Evolutionary conservation across 2,797 vertebrate species (phyloP), one percentile per base, ranked within the genome.

Genomic region (Tachyglossus aculeatus): DNA sequence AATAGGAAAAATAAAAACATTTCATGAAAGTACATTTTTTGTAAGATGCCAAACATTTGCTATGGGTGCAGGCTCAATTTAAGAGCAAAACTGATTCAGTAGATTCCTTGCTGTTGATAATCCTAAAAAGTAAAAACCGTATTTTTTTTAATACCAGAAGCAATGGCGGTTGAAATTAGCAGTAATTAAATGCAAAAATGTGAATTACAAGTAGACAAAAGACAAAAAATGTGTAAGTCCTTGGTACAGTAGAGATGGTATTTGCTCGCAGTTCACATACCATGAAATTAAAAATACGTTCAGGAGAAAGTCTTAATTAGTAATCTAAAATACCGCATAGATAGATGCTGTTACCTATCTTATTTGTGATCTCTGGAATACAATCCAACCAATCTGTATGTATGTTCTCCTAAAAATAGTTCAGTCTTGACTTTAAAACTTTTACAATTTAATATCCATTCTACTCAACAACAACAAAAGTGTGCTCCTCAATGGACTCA

Each of bases 141-240:
- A n/a, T 66, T 60, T 33, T 14, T 27, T 47, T 9, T 44, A 73
- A 10, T 56, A 65, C 78, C 76, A 57, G 38, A 62, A 67, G 31
- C 56, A 43, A 37, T n/a, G 38, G 54, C 82, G 48, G 37, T 57
- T 62, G 84, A 87, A 86, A 84, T 77, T 37, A 78, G 50, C 41
- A 71, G 21, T 62, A 76, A 54, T 77, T 82, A 73, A 75, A 62
- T 66, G 22, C 34, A 73, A 57, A 48, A 71, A 45, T 33, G n/a
- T n/a, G 76, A 63, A 39, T 63, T 69, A 70, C 27, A 59, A n/a
- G 50, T 62, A 19, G 6, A 27, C 24, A 29, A 31, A 31, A 31
- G 25, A 48, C 24, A 25, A 24, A 24, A 24, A n/a, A 68, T 77
- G 27, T 5, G 16, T 48, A 54, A 47, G 11, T 67, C 75, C 74